Evolutionary conservation across 53 echinoderm and acorn worm genomes (phyloP), one percentile per base, ranked within the genome.

Genomic region (Hippasteria phrygiana): DNA sequence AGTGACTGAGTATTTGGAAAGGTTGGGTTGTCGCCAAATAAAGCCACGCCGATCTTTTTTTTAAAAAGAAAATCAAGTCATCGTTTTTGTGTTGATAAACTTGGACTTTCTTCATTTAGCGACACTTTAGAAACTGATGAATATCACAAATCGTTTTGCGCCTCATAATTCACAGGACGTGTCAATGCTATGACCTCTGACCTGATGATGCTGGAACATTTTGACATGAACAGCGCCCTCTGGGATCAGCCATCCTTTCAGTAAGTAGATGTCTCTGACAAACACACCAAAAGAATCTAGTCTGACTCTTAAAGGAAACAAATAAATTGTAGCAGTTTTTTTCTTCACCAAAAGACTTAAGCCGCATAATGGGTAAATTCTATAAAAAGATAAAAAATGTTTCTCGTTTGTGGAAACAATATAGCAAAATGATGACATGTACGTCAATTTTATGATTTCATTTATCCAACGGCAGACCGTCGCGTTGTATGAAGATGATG

Each of bases 101-200:
- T 16, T 16, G 20, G 4, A 16, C 18, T 54, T 54, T 54, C 3
- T 1, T 17, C 4, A 16, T 16, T 54, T 16, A 54, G 5, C 6
- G 11, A 45, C 5, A 45, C 46, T 45, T 45, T 45, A 11, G 5
- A 45, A 45, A 45, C 46, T 7, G 11, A 45, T 45, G 6, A 45
- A 11, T 45, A 7, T 11, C 46, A 45, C 6, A 7, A 11, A 45
- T 45, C 11, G 11, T 45, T 59, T 59, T 59, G n/a, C 59, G 0
- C 8, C 4, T 59, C 7, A 59, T 26, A 59, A 59, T 59, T 22
- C 26, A 3, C 59, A 59, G 93, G 93, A 71, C 89, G 83, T 22
- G 75, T 93, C 22, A 86, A 93, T 71, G 93, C 89, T 14, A 14
- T 88, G 64, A 93, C 93, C 36, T 89, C 93, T 75, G 84, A 93